Evolutionary conservation across 2,888 invertebrate species (phyloP), one percentile per base, ranked within the genome.

Genomic region (Sinhomidia bicolor): DNA sequence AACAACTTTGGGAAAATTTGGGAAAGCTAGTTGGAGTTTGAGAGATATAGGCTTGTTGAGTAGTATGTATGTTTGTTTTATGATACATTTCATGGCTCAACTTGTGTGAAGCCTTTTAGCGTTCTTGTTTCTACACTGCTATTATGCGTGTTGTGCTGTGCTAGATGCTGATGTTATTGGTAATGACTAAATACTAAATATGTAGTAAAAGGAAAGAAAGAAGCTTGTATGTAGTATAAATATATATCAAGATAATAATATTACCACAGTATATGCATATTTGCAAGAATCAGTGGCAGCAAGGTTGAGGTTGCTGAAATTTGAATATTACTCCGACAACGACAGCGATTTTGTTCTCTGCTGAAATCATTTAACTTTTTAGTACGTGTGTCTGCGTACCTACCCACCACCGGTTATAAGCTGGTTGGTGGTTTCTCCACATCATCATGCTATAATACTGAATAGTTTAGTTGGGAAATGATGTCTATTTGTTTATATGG

Each of bases 31-130:
- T 10, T 9, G 9, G 12, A 62, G 26, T 10, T 65, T 65, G 68
- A 71, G 68, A 71, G 68, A 71, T 71, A 71, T 71, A 41, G 68
- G 41, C 68, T 71, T 71, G 68, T 71, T 71, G 68, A 71, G 20
- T 71, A 71, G 20, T 71, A 10, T 20, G 41, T 71, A 12, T 32
- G 6, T 65, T 26, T 65, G n/a, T 29, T n/a, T 26, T 41, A 71
- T 41, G 68, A 71, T 23, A 41, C 68, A 71, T 41, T 41, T 71
- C 41, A 71, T 71, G 68, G 68, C 68, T 41, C 41, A 71, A 71
- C 68, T 71, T 44, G 68, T 44, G 68, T 41, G 68, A 71, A 71
- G 68, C 17, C 68, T 71, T 71, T 1, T 7, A 36, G 20, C 9
- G 65, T 17, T 65, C 17, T 65, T 65, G 17, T 71, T 62, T 10